Evolutionary conservation across 2,888 invertebrate genomes (phyloP).

Genomic region (Apomyelois bistriatella): DNA sequence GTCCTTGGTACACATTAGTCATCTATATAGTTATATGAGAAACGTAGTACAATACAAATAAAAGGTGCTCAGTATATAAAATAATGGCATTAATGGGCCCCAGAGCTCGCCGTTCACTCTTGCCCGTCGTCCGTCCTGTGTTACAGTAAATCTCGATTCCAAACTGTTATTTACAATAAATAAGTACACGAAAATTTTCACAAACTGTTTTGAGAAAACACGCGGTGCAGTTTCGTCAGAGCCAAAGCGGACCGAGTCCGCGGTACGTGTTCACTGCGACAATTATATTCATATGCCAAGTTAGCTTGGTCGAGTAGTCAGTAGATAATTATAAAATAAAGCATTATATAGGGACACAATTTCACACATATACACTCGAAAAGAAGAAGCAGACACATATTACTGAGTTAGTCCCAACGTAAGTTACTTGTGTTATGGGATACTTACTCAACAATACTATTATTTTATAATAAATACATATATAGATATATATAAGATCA

Average conservation of each 20-base stretch:
- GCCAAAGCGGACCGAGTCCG: background rate
- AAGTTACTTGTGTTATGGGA: too few relatives aligned
- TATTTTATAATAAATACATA: too few relatives aligned
- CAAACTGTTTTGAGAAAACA: constrained; percentile 10
- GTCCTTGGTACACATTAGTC: too few relatives aligned
- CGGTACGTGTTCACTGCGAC: background rate
- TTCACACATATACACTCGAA: too few relatives aligned
- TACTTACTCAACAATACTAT: too few relatives aligned
- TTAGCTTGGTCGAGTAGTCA: background rate
- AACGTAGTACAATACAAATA: background rate
- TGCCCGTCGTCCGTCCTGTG: constrained; percentile 25
- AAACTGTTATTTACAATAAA: constrained; percentile 49
- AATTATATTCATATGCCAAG: background rate
- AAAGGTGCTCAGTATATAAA: background rate
- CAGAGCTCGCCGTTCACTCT: background rate
- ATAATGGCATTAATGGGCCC: too few relatives aligned
- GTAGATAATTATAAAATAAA: background rate
- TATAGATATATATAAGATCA: too few relatives aligned
- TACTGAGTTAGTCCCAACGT: too few relatives aligned
- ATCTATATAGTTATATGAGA: background rate
- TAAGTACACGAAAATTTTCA: constrained; percentile 48
- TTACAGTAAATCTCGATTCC: constrained; percentile 20
- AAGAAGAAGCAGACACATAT: too few relatives aligned
- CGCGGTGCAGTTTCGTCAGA: background rate
- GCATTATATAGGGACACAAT: too few relatives aligned